A percentile compares a stretch with the other conserved stretches of the same genome.
These are phyloP conservation scores for Podarcis siculus DNA, from an alignment of 2,797 vertebrate species.

Conservation along the genomic window DNA sequence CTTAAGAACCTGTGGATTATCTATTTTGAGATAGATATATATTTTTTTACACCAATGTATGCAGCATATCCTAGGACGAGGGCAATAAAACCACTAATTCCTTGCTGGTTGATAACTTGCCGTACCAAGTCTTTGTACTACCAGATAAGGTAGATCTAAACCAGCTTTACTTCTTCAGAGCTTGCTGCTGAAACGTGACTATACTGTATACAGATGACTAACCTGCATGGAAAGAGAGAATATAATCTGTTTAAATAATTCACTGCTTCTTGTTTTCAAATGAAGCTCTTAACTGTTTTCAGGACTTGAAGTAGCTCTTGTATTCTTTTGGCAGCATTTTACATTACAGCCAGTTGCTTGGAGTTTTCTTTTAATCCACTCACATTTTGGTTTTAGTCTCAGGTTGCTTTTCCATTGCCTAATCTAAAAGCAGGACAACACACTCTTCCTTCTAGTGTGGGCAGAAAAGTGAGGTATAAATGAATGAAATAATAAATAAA, in stretches of 20 bases:
- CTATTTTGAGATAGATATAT: neutral
- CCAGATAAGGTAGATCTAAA: neutral
- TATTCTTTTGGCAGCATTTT: neutral
- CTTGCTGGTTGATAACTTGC: neutral
- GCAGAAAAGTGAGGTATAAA: neutral
- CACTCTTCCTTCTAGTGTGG: neutral
- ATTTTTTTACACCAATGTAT: neutral
- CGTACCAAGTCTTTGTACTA: neutral
- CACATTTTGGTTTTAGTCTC: neutral
- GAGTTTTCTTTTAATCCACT: neutral
- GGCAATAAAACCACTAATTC: neutral
- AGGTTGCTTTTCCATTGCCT: neutral
- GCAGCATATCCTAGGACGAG: neutral
- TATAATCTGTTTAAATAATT: neutral
- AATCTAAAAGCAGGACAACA: neutral
- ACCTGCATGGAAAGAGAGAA: neutral
- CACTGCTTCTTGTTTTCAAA: neutral
- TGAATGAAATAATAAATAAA: neutral
- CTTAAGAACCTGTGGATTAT: neutral
- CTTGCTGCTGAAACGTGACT: neutral
- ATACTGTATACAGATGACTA: neutral
- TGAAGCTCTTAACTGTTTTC: neutral
- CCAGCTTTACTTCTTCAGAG: neutral
- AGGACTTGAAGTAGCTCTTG: neutral
- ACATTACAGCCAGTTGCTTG: neutral